These are phyloP conservation scores for Drosophila pachea DNA, from an alignment of 1,140 invertebrate genomes.

Conservation along the genomic window DNA sequence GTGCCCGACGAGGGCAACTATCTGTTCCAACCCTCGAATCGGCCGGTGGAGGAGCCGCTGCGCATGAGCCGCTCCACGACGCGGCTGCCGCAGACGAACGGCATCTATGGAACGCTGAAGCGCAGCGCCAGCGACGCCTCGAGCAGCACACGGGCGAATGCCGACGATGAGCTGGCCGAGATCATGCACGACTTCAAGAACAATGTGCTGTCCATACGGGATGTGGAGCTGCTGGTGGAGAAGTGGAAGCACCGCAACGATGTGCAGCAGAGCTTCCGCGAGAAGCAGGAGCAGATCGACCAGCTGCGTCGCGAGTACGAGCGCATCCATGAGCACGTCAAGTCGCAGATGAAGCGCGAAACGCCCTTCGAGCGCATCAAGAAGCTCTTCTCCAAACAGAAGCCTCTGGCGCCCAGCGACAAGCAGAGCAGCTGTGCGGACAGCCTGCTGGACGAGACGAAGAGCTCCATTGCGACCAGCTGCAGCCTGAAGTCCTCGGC, in stretches of 20 bases:
- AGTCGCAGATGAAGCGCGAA: conserved; percentile 85
- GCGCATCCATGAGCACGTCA: conserved; percentile 87
- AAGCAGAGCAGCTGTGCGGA: conserved; percentile 56
- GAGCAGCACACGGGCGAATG: conserved; percentile 76
- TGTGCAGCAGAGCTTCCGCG: conserved; percentile 90
- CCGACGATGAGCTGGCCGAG: conserved; percentile 89
- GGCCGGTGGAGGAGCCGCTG: conserved; percentile 79
- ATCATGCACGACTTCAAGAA: conserved; percentile 94
- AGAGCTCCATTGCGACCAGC: conserved; percentile 73
- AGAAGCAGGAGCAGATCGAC: conserved; percentile 89
- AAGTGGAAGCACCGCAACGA: conserved; percentile 91
- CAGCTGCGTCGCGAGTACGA: conserved; percentile 90
- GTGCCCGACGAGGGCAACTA: conserved; percentile 79
- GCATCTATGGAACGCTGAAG: conserved; percentile 64
- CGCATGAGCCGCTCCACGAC: conserved; percentile 40
- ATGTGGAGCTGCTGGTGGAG: conserved; percentile 90
- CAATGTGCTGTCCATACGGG: conserved; percentile 90
- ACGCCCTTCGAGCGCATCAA: conserved; percentile 88
- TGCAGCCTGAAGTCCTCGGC: conserved; percentile 78
- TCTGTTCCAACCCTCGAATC: conserved; percentile 82
- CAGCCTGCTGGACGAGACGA: conserved; percentile 72
- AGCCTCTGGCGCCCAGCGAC: conserved; percentile 78
- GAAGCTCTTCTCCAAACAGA: conserved; percentile 86
- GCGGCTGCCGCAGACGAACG: conserved; percentile 35
- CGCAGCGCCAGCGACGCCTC: conserved; percentile 65